phyloP scores from a whole-genome alignment of 1,140 invertebrate genomes.

The Megathymus violae region DNA sequence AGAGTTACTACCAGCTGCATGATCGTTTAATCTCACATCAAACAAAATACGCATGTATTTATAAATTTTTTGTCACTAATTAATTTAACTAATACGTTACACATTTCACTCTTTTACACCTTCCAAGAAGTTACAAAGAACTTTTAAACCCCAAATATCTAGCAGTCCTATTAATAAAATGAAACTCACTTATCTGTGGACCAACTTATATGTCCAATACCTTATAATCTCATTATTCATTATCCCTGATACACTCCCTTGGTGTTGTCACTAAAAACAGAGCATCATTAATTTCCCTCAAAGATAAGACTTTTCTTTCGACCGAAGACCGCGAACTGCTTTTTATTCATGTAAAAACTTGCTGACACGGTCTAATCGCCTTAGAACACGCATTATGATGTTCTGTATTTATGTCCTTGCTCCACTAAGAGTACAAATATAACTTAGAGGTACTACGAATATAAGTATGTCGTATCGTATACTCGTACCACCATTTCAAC shows the following conservation, averaged over 20 bases:
- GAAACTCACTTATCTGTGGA: not conserved
- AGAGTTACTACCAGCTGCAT: too few relatives aligned
- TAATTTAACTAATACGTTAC: too few relatives aligned
- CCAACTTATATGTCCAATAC: conserved; percentile 14
- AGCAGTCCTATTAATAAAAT: too few relatives aligned
- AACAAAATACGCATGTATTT: too few relatives aligned
- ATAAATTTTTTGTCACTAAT: too few relatives aligned
- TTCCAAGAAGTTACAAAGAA: too few relatives aligned
- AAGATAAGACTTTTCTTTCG: conserved; percentile 21
- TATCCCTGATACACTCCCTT: conserved; percentile 7
- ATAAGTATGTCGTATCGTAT: too few relatives aligned
- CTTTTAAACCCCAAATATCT: too few relatives aligned
- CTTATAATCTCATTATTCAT: conserved; percentile 25
- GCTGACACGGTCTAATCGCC: conserved; percentile 3
- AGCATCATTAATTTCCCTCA: conserved; percentile 24
- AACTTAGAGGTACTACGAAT: too few relatives aligned
- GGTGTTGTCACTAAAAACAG: conserved; percentile 8
- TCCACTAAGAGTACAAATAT: not conserved
- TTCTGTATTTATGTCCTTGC: not conserved
- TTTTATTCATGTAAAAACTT: conserved; percentile 12
- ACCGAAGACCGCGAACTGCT: conserved; percentile 1
- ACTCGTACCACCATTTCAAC: too few relatives aligned
- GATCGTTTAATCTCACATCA: too few relatives aligned
- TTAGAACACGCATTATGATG: conserved; percentile 4
- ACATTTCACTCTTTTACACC: too few relatives aligned